A percentile compares a stretch with the other conserved stretches of the same genome.
Conservation (phyloP, 2,113 vertebrate species). For the Xenopus laevis region DNA sequence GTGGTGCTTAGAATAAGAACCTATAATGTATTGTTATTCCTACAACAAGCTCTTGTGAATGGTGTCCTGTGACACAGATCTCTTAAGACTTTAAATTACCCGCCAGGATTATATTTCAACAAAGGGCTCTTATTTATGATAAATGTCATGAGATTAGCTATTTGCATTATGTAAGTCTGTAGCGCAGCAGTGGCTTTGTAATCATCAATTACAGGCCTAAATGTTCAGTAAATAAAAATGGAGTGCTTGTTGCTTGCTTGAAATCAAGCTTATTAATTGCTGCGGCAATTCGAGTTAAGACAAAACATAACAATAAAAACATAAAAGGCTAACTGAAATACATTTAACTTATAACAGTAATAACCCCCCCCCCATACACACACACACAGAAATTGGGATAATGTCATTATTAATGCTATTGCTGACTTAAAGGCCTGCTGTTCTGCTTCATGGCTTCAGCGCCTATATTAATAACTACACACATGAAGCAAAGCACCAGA, state of each 20-base stretch:
- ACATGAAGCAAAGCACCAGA: conserved; percentile 3
- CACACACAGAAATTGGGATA: conserved; percentile 11
- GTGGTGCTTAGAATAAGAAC: background rate
- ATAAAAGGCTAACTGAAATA: conserved; percentile 33
- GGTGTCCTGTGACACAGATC: background rate
- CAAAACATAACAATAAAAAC: conserved; percentile 31
- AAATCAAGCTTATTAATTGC: conserved; percentile 18
- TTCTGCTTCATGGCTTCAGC: conserved; percentile 23
- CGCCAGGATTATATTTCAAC: background rate
- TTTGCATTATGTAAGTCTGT: background rate
- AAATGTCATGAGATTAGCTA: background rate
- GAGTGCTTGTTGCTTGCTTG: background rate
- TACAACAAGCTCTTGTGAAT: background rate
- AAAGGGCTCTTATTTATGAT: background rate
- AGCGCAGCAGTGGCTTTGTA: background rate
- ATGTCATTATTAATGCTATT: conserved; percentile 33
- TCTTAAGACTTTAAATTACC: background rate
- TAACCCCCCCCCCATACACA: background rate
- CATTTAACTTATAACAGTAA: conserved; percentile 34
- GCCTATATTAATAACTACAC: conserved; percentile 17
- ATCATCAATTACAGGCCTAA: conserved; percentile 22
- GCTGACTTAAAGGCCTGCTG: conserved; percentile 16
- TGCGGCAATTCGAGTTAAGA: background rate
- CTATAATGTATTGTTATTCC: too few relatives aligned
- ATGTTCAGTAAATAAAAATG: conserved; percentile 2